Conservation (phyloP, 2,113 vertebrate species). For the Oryzias javanicus region DNA sequence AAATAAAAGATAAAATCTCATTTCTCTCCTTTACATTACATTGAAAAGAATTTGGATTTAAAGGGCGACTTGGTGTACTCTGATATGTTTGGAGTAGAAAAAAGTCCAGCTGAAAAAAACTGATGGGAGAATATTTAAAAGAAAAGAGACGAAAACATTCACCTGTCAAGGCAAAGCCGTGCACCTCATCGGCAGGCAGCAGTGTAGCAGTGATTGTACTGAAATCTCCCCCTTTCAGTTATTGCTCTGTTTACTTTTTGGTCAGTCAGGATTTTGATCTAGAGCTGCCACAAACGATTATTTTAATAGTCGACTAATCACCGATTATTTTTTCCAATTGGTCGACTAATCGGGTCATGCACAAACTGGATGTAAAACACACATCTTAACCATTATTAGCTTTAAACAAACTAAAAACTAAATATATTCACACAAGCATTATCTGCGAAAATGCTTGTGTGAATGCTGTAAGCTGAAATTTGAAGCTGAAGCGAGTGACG, state of each 20-base stretch:
- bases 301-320: too few relatives aligned
- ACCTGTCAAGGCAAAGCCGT: slow-evolving; percentile 37
- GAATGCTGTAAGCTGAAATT: too few relatives aligned
- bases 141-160: slow-evolving; percentile 41
- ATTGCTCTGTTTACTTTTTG: slow-evolving; percentile 70
- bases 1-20: slow-evolving; percentile 8
- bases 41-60: not conserved
- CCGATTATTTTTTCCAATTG: too few relatives aligned
- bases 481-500: too few relatives aligned
- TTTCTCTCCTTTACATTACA: slow-evolving; percentile 6
- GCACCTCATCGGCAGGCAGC: slow-evolving; percentile 23
- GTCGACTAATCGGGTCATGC: too few relatives aligned
- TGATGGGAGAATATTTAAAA: not conserved
- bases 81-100: slow-evolving; percentile 31
- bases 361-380: too few relatives aligned
- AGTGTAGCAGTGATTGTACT: slow-evolving; percentile 69
- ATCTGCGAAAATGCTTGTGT: too few relatives aligned
- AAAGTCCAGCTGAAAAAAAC: slow-evolving; percentile 21
- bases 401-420: too few relatives aligned
- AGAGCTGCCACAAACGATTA: too few relatives aligned
- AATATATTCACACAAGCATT: too few relatives aligned
- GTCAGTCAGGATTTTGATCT: slow-evolving; percentile 63
- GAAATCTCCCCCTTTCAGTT: slow-evolving; percentile 59
- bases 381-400: too few relatives aligned
- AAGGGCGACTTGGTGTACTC: slow-evolving; percentile 23